Evolutionary conservation across 2,888 invertebrate genomes (phyloP), one percentile per base, ranked within the genome.

Genomic region (Acleris laterana): DNA sequence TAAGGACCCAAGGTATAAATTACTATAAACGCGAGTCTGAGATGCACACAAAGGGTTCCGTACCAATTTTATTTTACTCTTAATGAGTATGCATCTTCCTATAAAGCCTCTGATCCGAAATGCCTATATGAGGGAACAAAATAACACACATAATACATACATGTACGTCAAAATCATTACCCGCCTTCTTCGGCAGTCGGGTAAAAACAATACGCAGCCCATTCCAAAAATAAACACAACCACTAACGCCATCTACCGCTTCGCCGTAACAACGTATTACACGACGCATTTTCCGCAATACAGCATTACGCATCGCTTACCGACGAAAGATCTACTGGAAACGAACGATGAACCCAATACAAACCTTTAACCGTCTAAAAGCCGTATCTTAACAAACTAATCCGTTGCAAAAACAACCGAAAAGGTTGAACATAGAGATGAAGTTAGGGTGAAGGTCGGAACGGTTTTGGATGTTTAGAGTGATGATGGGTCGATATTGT

Each of bases 261-360:
- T 42, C 7, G 11, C 4, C 19, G n/a, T 19, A 19, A 38, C 53
- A 22, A 28, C 32, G 32, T 19, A 32, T 52, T 17, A 46, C 53
- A 46, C 58, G 38, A 46, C 52, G 63, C 56, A 44, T 65, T 60
- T 50, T 17, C 52, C 52, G 38, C 57, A 57, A 62, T 56, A 46
- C 51, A 57, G 57, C 55, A 65, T 49, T 66, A 61, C 66, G 66
- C 66, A 61, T 50, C 55, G 32, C 49, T 13, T 44, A 48, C 20
- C 48, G 66, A 61, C 20, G 57, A 66, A 46, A 62, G 57, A 66
- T 57, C 17, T 56, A 56, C 59, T 48, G 53, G 49, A 44, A 55
- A 61, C 62, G 66, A 66, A 51, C 66, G 62, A 62, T 62, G 66
- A 66, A 66, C 66, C 66, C 62, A 62, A 62, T 57, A 46, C 50